These are phyloP conservation scores for Myotis pilosus DNA, from an alignment of 2,797 vertebrate species.

Conservation along the genomic window DNA sequence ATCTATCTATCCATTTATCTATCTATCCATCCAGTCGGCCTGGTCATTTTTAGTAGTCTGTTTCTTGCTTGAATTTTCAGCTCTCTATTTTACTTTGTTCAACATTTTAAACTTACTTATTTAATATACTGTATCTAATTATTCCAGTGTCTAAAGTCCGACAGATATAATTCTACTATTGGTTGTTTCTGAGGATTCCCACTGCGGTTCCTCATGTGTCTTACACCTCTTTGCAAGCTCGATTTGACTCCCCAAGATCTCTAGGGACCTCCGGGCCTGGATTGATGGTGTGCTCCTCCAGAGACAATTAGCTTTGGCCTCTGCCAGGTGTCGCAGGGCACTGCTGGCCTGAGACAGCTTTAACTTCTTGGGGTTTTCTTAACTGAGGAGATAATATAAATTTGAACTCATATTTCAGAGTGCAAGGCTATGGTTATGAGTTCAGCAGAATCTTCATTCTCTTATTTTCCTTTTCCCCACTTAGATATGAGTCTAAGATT, in stretches of 20 bases:
- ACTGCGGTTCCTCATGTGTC: not conserved
- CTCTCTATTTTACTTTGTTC: slow-evolving; percentile 1
- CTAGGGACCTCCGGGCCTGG: not conserved
- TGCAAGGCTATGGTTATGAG: not conserved
- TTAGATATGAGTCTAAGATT: not conserved
- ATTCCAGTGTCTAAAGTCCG: not conserved
- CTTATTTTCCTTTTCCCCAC: not conserved
- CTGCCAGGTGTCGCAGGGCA: not conserved
- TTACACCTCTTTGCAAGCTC: not conserved
- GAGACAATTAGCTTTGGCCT: not conserved
- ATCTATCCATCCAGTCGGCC: not conserved
- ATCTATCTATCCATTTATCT: not conserved
- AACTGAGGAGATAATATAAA: not conserved
- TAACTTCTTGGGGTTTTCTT: not conserved
- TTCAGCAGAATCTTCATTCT: not conserved
- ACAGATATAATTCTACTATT: not conserved
- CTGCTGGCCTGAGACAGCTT: not conserved
- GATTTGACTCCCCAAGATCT: not conserved
- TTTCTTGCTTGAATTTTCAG: not conserved
- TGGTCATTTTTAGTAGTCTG: not conserved
- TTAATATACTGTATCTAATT: not conserved
- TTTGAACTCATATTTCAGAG: not conserved
- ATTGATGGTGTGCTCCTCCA: not conserved
- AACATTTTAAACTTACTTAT: not conserved
- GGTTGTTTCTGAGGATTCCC: not conserved